These are phyloP conservation scores for Sarcophaga caerulescens DNA, from an alignment of 2,888 invertebrate genomes.

Conservation along the genomic window DNA sequence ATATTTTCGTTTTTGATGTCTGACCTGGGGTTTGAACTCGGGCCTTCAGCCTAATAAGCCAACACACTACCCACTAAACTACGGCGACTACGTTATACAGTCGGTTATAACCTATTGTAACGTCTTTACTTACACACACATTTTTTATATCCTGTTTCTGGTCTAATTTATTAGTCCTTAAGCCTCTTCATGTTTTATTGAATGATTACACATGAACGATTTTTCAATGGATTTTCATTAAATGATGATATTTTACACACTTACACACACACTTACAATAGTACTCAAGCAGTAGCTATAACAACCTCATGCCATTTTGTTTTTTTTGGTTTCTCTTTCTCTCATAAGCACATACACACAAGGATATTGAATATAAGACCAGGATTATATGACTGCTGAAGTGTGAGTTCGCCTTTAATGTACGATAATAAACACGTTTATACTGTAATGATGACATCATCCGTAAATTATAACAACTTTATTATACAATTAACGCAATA, in stretches of 20 bases:
- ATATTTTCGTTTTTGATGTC: no score
- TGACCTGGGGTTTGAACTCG: no score
- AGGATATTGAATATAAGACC: neutral
- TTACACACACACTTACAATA: neutral
- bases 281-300: constrained; percentile 4
- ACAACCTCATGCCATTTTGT: neutral
- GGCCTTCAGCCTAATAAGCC: no score
- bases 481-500: neutral
- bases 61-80: no score
- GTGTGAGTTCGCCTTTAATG: neutral
- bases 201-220: constrained; percentile 63
- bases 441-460: constrained; percentile 1
- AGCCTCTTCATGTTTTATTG: constrained; percentile 53
- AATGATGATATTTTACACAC: constrained; percentile 49
- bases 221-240: constrained; percentile 68
- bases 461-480: neutral
- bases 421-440: constrained; percentile 21
- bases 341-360: neutral
- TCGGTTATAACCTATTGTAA: no score
- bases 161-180: constrained; percentile 53
- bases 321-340: neutral
- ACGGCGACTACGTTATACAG: no score
- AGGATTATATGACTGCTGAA: neutral
- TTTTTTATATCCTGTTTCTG: neutral
- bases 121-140: no score